A percentile compares a stretch with the other conserved stretches of the same genome.
phyloP scores from a whole-genome alignment of 2,888 invertebrate genomes.

The Eupithecia vulgata region DNA sequence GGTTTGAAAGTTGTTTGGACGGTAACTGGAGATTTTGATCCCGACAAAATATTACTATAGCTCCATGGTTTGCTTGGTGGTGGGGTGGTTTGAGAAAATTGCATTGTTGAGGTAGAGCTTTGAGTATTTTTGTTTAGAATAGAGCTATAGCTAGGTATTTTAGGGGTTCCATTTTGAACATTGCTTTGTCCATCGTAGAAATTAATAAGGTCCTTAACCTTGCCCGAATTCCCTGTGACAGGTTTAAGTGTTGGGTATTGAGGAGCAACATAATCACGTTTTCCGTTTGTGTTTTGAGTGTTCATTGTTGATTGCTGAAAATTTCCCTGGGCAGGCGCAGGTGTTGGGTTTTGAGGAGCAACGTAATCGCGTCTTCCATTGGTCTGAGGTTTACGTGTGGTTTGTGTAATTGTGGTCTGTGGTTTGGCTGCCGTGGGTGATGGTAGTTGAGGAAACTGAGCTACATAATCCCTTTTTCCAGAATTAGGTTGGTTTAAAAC shows the following conservation, averaged over 20 bases:
- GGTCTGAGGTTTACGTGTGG: conserved; percentile 30
- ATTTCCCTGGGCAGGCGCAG: conserved; percentile 49
- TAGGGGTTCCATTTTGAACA: conserved; percentile 52
- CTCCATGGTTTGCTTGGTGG: conserved; percentile 61
- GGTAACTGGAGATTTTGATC: conserved; percentile 56
- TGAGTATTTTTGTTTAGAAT: conserved; percentile 54
- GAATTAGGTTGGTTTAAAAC: conserved; percentile 28
- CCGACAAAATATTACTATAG: conserved; percentile 67
- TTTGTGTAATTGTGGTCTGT: conserved; percentile 33
- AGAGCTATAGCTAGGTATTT: conserved; percentile 72
- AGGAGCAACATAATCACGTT: conserved; percentile 68
- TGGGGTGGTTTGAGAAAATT: conserved; percentile 45
- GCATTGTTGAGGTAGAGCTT: conserved; percentile 37
- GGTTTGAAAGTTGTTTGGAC: conserved; percentile 52
- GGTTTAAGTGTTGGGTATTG: conserved; percentile 58
- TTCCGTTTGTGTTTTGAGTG: conserved; percentile 46
- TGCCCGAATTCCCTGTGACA: conserved; percentile 52
- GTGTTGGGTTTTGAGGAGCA: conserved; percentile 61
- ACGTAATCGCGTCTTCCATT: conserved; percentile 66
- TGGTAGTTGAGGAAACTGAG: conserved; percentile 33
- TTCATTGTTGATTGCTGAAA: conserved; percentile 45
- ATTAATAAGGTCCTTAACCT: conserved; percentile 74
- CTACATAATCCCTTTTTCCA: conserved; percentile 39
- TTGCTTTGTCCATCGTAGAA: conserved; percentile 66
- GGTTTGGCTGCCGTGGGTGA: conserved; percentile 36